Base-by-base conservation (phyloP, 1,140 invertebrate species). In the Drosophila funebris region DNA sequence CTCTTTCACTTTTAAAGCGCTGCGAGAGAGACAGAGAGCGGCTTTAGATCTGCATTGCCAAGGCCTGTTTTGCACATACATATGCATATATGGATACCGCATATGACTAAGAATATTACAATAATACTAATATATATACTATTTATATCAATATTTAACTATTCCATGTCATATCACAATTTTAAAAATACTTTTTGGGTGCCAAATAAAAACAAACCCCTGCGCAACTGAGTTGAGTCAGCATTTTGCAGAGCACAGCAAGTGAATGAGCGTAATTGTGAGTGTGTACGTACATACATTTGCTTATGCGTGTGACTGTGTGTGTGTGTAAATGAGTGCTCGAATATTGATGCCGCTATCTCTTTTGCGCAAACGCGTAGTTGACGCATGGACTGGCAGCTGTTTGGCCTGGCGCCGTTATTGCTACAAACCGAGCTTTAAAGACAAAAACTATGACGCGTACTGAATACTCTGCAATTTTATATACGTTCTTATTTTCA, bases 321-420 rank as follows among this genome's bases (percentile, higher is more conserved):
- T 39, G 16, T 61, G 37, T 46, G 33, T 68, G 29, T 58, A 52
- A 50, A 6, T 52, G 61, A 43, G 11, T 29, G 56, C 31, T 46
- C 50, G 44, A 53, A 29, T 73, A 56, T 52, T 56, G 18, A 9
- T 68, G 54, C 4, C 70, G 62, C 67, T 58, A 43, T 85, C 81
- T 85, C 70, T 85, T 68, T 87, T 85, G 81, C 81, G 82, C 81
- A 85, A 81, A 87, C 81, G 81, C 82, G 53, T 44, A 33, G 67
- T 75, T 69, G 70, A 61, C 43, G 76, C 71, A 67, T 82, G 60
- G 27, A 50, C 37, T 67, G 70, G 75, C 71, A 83, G 79, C 75
- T 78, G 79, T 61, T 58, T 63, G 53, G 60, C 46, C 61, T 82
- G 74, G 70, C 70, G 79, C 79, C 78, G 82, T 70, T 84, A 84